Conservation (phyloP, 2,113 vertebrate genomes). For the Alethe castanea region DNA sequence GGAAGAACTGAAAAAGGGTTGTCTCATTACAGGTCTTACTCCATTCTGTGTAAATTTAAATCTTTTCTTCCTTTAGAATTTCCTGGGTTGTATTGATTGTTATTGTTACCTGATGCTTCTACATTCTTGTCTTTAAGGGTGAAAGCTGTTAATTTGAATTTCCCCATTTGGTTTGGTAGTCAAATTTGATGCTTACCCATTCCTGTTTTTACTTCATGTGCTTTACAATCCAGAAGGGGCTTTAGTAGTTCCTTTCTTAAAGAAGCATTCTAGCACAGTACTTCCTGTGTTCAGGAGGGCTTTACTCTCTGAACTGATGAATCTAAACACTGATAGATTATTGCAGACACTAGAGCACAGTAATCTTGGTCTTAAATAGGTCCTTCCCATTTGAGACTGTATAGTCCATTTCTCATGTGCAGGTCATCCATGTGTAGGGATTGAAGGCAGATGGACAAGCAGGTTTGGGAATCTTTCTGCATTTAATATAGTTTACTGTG, state of each 20-base stretch:
- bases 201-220: background rate
- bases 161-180: background rate
- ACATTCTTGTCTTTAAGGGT: background rate
- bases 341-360: background rate
- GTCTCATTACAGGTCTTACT: background rate
- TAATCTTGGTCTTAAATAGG: background rate
- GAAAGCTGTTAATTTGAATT: background rate
- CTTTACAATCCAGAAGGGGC: background rate
- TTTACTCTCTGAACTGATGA: background rate
- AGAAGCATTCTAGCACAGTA: background rate
- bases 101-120: background rate
- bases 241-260: background rate
- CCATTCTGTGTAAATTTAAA: background rate
- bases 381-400: background rate
- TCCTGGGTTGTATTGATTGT: background rate
- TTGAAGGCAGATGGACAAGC: background rate
- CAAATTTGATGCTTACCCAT: background rate
- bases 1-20: background rate
- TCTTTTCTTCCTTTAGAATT: background rate
- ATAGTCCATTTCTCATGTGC: rapidly evolving
- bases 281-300: background rate
- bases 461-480: background rate
- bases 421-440: background rate
- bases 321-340: background rate
- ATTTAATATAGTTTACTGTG: background rate